Base-by-base conservation (phyloP, 2,888 invertebrate species). In the Polydrusus tereticollis region DNA sequence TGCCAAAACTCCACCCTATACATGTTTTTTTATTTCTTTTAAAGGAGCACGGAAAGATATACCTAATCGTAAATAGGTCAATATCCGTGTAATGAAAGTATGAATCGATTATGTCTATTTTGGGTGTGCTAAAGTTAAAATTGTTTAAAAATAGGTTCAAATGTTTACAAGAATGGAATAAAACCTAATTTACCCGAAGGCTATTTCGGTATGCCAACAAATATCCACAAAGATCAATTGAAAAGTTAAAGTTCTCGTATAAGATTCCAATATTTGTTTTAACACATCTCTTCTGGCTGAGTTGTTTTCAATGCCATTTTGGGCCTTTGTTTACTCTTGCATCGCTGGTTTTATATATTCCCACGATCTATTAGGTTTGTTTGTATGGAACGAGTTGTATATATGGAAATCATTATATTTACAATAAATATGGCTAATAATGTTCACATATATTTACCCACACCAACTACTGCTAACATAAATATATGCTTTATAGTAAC, bases 331-430 rank as follows among this genome's bases (percentile, higher is more conserved):
- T 60, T 60, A 43, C 43, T 20, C n/a, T 60, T 23, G 43, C 12
- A 16, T 26, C 23, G 8, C 21, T 36, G 16, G 43, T 41, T 41
- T 59, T 60, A 38, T 23, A 41, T 60, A 60, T 60, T 60, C 60
- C 60, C 60, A 60, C 60, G 60, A 60, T 60, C 12, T 43, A 41
- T 59, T 60, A 18, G 43, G 43, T 20, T 43, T 60, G 43, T 60
- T 60, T 60, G 38, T 41, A 43, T 41, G 23, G n/a, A 43, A 26
- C 16, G 43, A n/a, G 23, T 59, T 38, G 21, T 21, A 4, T n/a
- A n/a, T 47, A 23, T 47, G 47, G 47, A 23, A 47, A 23, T 16
- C 12, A 47, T 47, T 23, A 47, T 47, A 23, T 45, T 16, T 16
- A 41, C 16, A 41, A 16, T 2, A 20, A 20, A 45, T 45, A 20